These are phyloP conservation scores for Actinia equina DNA, from an alignment of 64 coral and sea anemone species.

Conservation along the genomic window DNA sequence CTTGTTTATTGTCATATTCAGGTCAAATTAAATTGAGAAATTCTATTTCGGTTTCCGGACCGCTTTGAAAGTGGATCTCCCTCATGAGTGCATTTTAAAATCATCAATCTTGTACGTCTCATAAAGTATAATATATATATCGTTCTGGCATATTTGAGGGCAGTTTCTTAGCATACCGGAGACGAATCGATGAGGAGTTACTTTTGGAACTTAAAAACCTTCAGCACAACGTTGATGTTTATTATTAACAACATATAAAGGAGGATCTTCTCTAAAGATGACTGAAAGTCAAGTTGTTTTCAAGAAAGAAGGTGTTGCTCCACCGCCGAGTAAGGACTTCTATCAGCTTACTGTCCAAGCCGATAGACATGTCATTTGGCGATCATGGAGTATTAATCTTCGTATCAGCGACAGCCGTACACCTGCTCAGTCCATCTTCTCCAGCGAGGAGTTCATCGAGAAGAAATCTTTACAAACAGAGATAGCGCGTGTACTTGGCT, in stretches of 20 bases:
- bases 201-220: too few relatives aligned
- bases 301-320: not conserved
- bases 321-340: constrained; percentile 4
- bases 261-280: not conserved
- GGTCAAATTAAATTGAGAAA: constrained; percentile 5
- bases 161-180: too few relatives aligned
- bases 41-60: not conserved
- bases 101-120: not conserved
- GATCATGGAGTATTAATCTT: constrained; percentile 19
- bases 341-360: not conserved
- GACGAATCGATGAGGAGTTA: not conserved
- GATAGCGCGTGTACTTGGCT: not conserved
- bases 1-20: not conserved
- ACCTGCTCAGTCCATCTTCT: not conserved
- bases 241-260: not conserved
- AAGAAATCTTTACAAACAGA: constrained; percentile 1
- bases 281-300: not conserved
- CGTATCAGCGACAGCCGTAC: not conserved
- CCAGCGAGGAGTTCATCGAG: not conserved
- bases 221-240: not conserved
- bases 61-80: not conserved
- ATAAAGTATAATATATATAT: too few relatives aligned
- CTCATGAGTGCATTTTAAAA: not conserved
- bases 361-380: not conserved
- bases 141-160: too few relatives aligned